These are phyloP conservation scores for Psittacula cyanocephala DNA, from an alignment of 2,113 vertebrate species.

Conservation along the genomic window DNA sequence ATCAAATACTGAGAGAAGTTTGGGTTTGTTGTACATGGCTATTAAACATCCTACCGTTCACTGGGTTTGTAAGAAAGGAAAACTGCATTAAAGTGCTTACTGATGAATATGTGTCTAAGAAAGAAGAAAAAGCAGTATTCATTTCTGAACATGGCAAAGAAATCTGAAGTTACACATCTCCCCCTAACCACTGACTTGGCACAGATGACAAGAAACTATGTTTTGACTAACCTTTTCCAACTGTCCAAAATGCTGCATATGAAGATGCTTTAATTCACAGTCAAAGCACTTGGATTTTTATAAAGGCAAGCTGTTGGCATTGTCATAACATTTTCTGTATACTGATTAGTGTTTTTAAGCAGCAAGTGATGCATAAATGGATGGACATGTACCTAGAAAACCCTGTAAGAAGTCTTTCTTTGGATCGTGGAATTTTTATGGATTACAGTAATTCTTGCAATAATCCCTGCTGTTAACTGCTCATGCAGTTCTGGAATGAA, in stretches of 20 bases:
- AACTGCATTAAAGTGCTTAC: constrained; percentile 62
- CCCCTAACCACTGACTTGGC: constrained; percentile 67
- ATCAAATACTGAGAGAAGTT: constrained; percentile 67
- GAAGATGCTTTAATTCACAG: constrained; percentile 75
- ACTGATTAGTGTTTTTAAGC: constrained; percentile 59
- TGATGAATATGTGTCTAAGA: constrained; percentile 78
- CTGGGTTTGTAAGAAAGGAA: constrained; percentile 41
- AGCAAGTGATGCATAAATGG: constrained; percentile 71
- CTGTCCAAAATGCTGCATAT: constrained; percentile 68
- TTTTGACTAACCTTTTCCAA: constrained; percentile 73
- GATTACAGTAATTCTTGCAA: constrained; percentile 79
- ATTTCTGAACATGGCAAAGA: constrained; percentile 76
- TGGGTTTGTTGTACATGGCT: constrained; percentile 41
- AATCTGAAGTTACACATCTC: constrained; percentile 71
- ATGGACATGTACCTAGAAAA: constrained; percentile 72
- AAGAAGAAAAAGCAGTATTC: constrained; percentile 82
- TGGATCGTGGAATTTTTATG: constrained; percentile 65
- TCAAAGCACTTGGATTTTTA: constrained; percentile 64
- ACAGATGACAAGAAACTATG: constrained; percentile 74
- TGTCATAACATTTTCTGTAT: constrained; percentile 52
- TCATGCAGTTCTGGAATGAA: constrained; percentile 75
- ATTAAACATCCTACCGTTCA: constrained; percentile 46
- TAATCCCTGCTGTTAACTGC: constrained; percentile 74
- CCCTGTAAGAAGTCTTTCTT: constrained; percentile 65
- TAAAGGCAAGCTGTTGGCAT: constrained; percentile 63